A percentile compares a stretch with the other conserved stretches of the same genome.
phyloP scores from a whole-genome alignment of 2,888 invertebrate species.

The Elmis aenea region DNA sequence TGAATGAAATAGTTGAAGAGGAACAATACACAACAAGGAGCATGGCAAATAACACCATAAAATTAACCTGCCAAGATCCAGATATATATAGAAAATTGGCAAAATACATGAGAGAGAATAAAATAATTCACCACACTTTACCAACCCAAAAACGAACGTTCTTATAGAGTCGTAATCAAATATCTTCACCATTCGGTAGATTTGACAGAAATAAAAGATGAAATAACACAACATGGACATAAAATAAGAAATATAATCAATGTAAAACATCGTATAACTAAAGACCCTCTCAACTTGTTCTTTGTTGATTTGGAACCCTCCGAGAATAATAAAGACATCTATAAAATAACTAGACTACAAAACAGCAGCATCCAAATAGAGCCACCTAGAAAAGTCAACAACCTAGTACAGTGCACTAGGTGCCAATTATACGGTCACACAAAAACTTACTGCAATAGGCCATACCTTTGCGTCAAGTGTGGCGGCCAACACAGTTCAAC shows the following conservation, averaged over 20 bases:
- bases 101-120: constrained; percentile 4
- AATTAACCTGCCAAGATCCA: too few species aligned
- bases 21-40: constrained; percentile 10
- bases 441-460: constrained; percentile 18
- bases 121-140: constrained; percentile 13
- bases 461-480: constrained; percentile 22
- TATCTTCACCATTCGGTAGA: constrained; percentile 9
- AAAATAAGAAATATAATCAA: constrained; percentile 16
- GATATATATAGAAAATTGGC: too few species aligned
- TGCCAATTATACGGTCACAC: constrained; percentile 24
- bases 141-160: constrained; percentile 7
- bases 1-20: constrained; percentile 5
- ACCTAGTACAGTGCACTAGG: constrained; percentile 22
- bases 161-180: constrained; percentile 12
- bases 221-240: constrained; percentile 8
- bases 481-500: constrained; percentile 18
- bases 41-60: too few species aligned
- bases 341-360: constrained; percentile 16
- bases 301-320: constrained; percentile 20
- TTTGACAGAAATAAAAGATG: constrained; percentile 6
- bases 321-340: constrained; percentile 19
- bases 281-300: constrained; percentile 17
- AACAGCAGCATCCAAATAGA: constrained; percentile 17
- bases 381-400: constrained; percentile 16
- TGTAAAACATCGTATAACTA: too few species aligned